Percentiles rank a stretch among this genome's conserved stretches.
Evolutionary conservation across 2,113 vertebrate species (phyloP).

Genomic region (Cyprinodon brontotheroides): DNA sequence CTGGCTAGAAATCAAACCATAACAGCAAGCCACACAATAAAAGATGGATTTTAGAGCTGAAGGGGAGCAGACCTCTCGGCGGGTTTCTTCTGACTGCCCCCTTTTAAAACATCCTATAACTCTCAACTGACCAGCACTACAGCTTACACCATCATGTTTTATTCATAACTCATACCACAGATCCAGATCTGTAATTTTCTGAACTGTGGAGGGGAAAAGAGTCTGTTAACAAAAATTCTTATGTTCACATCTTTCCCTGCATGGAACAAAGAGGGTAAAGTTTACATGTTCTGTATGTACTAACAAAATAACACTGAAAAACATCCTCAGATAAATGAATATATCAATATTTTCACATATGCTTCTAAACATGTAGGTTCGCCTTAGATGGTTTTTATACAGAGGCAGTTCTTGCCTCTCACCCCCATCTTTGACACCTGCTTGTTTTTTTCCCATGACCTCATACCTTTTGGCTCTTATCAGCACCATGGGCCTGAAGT

Average conservation of each 20-base stretch:
- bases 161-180: constrained; percentile 1
- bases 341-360: neutral
- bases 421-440: no score
- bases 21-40: neutral
- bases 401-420: no score
- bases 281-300: neutral
- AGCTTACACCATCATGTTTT: neutral
- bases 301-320: neutral
- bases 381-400: neutral
- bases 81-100: neutral
- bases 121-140: neutral
- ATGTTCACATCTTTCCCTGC: neutral
- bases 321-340: neutral
- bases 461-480: no score
- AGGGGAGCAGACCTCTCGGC: neutral
- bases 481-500: no score
- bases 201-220: neutral
- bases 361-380: neutral
- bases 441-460: no score
- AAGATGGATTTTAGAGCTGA: neutral
- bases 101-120: neutral
- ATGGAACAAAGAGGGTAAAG: neutral
- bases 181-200: neutral
- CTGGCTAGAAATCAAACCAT: neutral
- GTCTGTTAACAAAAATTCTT: neutral